Percentiles rank a stretch among this genome's conserved stretches.
phyloP scores from a whole-genome alignment of 2,888 invertebrate species.

The Zaprionus obscuricornis region DNA sequence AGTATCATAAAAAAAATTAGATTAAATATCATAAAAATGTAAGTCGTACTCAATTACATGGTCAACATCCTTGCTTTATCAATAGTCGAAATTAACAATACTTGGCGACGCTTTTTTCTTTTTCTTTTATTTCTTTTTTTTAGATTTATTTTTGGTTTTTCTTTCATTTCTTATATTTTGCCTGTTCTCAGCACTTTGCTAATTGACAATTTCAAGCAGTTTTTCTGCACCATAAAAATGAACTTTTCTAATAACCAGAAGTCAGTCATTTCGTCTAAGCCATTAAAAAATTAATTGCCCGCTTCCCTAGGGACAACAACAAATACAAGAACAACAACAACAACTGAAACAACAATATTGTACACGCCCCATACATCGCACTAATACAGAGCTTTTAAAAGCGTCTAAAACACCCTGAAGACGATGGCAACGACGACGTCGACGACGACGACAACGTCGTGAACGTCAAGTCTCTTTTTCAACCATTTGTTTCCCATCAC shows the following conservation, averaged over 20 bases:
- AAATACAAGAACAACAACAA: conserved; percentile 8
- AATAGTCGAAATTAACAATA: conserved; percentile 45
- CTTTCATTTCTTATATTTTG: conserved; percentile 1
- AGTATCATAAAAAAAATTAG: conserved; percentile 69
- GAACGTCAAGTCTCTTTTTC: conserved; percentile 13
- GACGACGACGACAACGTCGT: conserved; percentile 17
- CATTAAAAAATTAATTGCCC: conserved; percentile 77
- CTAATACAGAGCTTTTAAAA: conserved; percentile 68
- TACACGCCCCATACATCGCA: conserved; percentile 68
- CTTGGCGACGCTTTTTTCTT: conserved; percentile 34
- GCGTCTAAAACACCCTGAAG: conserved; percentile 51
- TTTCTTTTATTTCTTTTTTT: not conserved
- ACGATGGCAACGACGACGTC: conserved; percentile 19
- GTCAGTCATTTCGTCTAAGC: conserved; percentile 71
- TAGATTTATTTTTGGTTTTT: not conserved
- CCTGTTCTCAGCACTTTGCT: conserved; percentile 57
- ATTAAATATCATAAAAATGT: conserved; percentile 75
- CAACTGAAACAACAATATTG: no score
- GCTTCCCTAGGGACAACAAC: conserved; percentile 49
- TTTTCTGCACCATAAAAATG: conserved; percentile 47
- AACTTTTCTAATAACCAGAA: conserved; percentile 68
- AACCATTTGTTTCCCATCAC: conserved; percentile 56
- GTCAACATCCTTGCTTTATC: conserved; percentile 16
- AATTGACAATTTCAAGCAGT: conserved; percentile 68
- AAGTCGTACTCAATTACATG: conserved; percentile 61